Evolutionary conservation across 2,113 vertebrate species (phyloP), one percentile per base, ranked within the genome.

Genomic region (Salminus brasiliensis): DNA sequence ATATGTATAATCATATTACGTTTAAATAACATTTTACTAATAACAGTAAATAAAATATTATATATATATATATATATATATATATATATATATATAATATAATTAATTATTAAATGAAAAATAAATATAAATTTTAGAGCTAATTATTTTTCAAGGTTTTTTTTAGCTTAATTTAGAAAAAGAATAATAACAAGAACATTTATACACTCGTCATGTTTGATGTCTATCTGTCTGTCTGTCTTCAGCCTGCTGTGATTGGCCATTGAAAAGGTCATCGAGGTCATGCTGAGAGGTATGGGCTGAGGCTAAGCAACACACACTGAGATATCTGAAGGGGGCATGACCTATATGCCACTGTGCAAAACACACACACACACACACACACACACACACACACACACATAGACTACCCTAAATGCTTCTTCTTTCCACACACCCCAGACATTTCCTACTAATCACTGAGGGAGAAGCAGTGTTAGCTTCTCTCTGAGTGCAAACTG

Each of bases 221-320:
- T 9, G 72, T 49, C 32, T 5, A 39, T 47, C n/a, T 6, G 5
- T 41, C 53, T 70, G 67, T 76, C 65, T 75, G 9, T 53, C 10
- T n/a, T 11, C 2, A 21, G 15, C n/a, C n/a, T 62, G 72, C 79
- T 72, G 68, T 63, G 45, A 65, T n/a, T 66, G 74, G 60, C 68
- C 18, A 10, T 2, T 72, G 32, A 74, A 81, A 81, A 84, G 79
- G 79, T 78, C 79, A 84, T 36, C 80, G 74, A 81, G 74, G 73
- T 73, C 76, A 84, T 84, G 81, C 63, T 45, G 70, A 71, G 74
- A 23, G 39, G 30, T 41, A 55, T 23, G 73, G 49, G 67, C 55
- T 47, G 32, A 18, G 12, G 81, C 82, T 88, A 89, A 86, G 60
- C 76, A 74, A 79, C 57, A 49, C 59, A 69, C 66, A 83, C 32